Conservation (phyloP, 2,888 invertebrate species). For the Keiferia lycopersicella region DNA sequence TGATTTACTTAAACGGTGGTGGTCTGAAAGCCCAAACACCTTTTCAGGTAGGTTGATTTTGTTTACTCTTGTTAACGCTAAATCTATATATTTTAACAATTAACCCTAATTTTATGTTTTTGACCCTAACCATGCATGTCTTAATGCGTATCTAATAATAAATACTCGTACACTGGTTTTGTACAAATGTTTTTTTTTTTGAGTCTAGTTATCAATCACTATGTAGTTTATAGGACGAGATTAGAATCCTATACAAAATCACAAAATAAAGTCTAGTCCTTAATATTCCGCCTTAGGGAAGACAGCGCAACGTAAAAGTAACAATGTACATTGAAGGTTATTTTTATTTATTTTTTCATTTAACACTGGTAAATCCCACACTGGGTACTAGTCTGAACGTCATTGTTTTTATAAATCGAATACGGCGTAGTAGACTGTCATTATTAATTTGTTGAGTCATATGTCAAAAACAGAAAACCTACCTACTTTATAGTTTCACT, state of each 20-base stretch:
- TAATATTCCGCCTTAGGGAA: no score
- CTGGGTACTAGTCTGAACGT: not conserved
- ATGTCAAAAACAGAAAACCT: not conserved
- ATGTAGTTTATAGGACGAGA: no score
- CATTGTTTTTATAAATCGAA: not conserved
- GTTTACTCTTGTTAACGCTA: conserved; percentile 22
- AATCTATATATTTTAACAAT: conserved; percentile 38
- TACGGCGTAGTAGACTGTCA: not conserved
- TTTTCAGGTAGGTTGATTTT: not conserved
- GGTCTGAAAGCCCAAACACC: not conserved
- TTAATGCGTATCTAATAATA: conserved; percentile 16
- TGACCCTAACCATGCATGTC: no score
- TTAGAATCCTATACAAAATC: no score
- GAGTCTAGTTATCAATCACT: no score
- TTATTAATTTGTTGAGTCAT: not conserved
- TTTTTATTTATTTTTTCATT: no score
- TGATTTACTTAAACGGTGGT: not conserved
- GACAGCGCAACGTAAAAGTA: no score
- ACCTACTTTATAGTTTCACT: not conserved
- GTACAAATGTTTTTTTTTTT: no score
- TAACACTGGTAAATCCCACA: no score
- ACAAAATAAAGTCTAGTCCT: no score
- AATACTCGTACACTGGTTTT: no score
- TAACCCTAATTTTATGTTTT: conserved; percentile 36
- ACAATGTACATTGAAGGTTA: no score